phyloP scores from a whole-genome alignment of 2,113 vertebrate genomes.

The Gambusia affinis region DNA sequence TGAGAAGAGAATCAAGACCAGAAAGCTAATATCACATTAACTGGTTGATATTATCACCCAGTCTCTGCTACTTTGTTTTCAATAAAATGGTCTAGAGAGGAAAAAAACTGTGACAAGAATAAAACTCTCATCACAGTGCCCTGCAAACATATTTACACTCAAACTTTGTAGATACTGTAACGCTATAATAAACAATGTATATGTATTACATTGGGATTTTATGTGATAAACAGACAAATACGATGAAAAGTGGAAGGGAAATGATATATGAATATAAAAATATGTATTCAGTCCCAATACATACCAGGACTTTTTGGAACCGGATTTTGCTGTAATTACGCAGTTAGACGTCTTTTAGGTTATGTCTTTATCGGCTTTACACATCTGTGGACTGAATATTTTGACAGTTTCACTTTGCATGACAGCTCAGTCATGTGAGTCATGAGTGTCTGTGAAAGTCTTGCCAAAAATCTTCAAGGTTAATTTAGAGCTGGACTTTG shows the following conservation, averaged over 20 bases:
- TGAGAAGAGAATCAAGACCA: conserved; percentile 42
- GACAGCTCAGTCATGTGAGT: too few species aligned
- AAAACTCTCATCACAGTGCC: conserved; percentile 19
- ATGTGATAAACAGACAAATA: neutral
- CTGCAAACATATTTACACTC: neutral
- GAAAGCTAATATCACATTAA: conserved; percentile 51
- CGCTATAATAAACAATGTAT: neutral
- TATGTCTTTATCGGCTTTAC: too few species aligned
- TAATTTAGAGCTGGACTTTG: too few species aligned
- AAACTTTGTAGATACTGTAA: neutral
- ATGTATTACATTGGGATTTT: neutral
- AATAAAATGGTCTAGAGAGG: conserved; percentile 19
- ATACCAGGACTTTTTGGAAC: too few species aligned
- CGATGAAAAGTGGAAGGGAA: neutral
- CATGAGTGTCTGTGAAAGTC: too few species aligned
- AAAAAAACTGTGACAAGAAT: conserved; percentile 50
- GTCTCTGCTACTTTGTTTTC: conserved; percentile 47
- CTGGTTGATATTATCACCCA: conserved; percentile 58
- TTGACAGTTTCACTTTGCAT: too few species aligned
- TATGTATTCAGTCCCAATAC: too few species aligned
- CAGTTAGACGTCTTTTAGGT: too few species aligned
- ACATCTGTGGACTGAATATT: too few species aligned
- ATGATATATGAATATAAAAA: too few species aligned
- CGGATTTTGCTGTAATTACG: too few species aligned
- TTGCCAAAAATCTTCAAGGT: too few species aligned